Evolutionary conservation across 2,888 invertebrate genomes (phyloP).

Genomic region (Caenorhabditis doughertyi): DNA sequence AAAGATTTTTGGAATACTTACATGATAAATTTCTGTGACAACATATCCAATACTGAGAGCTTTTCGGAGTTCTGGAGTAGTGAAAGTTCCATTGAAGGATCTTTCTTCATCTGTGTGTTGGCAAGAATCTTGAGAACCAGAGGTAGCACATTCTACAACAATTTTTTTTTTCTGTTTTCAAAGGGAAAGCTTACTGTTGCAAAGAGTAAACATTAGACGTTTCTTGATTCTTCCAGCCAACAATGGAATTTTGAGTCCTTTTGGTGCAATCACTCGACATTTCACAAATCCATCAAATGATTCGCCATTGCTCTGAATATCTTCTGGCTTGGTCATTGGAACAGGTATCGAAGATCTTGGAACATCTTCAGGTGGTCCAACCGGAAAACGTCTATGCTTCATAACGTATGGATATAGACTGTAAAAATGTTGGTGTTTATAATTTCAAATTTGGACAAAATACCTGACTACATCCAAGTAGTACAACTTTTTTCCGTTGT

Average conservation of each 20-base stretch:
- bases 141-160: background rate
- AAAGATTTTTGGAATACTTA: background rate
- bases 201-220: slow-evolving; percentile 10
- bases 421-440: no score
- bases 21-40: background rate
- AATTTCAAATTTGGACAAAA: no score
- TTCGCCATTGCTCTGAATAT: no score
- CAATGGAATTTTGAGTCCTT: background rate
- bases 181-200: background rate
- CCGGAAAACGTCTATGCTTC: no score
- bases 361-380: no score
- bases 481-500: no score
- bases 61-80: slow-evolving; percentile 6
- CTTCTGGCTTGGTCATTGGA: no score
- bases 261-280: no score
- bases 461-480: no score
- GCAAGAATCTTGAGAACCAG: background rate
- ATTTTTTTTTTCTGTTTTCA: background rate
- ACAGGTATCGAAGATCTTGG: no score
- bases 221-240: background rate
- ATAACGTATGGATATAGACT: no score
- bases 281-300: no score
- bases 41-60: slow-evolving; percentile 1
- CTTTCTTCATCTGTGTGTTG: background rate
- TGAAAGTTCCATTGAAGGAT: slow-evolving; percentile 6